Conservation (phyloP, 2,888 invertebrate genomes). For the Machimus rusticus region DNA sequence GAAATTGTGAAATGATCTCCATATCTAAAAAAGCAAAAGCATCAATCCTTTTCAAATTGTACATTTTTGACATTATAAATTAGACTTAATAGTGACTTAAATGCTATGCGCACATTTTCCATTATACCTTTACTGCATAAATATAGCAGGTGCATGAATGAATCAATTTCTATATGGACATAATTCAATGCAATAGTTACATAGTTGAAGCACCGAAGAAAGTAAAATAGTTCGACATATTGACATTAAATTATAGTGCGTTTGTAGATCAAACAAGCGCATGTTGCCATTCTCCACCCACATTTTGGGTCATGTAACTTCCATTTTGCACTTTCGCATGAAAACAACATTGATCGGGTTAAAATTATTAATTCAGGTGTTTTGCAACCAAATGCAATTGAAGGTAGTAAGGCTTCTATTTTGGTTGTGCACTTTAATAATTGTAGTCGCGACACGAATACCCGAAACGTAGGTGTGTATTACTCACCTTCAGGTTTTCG, state of each 20-base stretch:
- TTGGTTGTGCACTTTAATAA: background rate
- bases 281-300: background rate
- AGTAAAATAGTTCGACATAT: background rate
- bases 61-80: background rate
- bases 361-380: slow-evolving; percentile 26
- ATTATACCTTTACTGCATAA: background rate
- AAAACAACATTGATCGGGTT: slow-evolving; percentile 11
- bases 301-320: slow-evolving; percentile 15
- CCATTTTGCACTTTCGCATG: background rate
- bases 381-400: slow-evolving; percentile 16
- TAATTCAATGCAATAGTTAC: background rate
- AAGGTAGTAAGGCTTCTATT: background rate
- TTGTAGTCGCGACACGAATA: slow-evolving; percentile 5
- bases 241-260: background rate
- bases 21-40: background rate
- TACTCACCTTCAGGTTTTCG: slow-evolving; percentile 30
- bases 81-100: background rate
- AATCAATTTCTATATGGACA: background rate
- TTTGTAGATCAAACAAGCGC: background rate
- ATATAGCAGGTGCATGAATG: background rate
- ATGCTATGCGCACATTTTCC: background rate
- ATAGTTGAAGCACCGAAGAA: background rate
- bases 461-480: slow-evolving; percentile 23
- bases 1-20: too few relatives aligned
- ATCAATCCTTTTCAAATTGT: background rate